These are phyloP conservation scores for Seladonia tumulorum DNA, from an alignment of 2,888 invertebrate species.

Conservation along the genomic window DNA sequence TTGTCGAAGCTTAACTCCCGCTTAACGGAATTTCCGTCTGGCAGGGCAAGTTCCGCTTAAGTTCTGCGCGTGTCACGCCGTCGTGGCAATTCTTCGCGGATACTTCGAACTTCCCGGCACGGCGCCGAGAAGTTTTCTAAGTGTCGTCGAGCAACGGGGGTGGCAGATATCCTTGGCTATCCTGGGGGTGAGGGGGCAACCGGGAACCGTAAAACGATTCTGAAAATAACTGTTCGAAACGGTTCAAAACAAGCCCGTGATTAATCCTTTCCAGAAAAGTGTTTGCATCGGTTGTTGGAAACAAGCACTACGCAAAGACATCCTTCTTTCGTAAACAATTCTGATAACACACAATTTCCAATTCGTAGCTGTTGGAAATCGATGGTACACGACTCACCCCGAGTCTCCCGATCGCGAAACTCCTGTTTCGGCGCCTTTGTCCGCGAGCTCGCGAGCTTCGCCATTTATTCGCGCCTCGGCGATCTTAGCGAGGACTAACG, in stretches of 20 bases:
- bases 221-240: no score
- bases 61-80: conserved; percentile 1
- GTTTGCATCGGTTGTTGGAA: no score
- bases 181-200: background rate
- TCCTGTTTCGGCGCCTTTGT: background rate
- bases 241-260: no score
- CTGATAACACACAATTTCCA: no score
- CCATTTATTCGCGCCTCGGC: background rate
- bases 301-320: no score
- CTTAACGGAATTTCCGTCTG: background rate
- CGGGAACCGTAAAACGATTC: no score
- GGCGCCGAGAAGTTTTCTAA: background rate
- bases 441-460: background rate
- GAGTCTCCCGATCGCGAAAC: background rate
- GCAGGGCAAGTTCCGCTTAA: background rate
- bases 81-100: background rate
- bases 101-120: background rate
- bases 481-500: background rate
- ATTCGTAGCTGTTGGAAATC: background rate
- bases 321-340: no score
- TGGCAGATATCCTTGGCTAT: background rate
- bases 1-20: background rate
- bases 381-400: background rate
- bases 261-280: no score
- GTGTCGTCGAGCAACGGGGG: background rate